Conservation (phyloP, 1,140 invertebrate genomes). For the Schlechtendalia chinensis region DNA sequence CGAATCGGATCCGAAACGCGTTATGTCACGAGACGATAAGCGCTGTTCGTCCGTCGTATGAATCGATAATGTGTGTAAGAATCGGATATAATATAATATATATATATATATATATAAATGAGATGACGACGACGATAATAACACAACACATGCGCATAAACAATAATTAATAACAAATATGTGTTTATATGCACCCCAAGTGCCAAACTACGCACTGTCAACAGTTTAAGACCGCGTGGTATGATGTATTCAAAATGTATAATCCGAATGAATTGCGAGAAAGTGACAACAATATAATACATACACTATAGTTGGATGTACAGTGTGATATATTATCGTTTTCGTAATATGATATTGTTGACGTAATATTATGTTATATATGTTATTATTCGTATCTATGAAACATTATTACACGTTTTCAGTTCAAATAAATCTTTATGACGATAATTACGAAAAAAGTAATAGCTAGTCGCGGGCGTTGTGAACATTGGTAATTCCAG, state of each 20-base stretch:
- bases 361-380: not conserved
- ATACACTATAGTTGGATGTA: not conserved
- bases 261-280: conserved; percentile 4
- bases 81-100: conserved; percentile 4
- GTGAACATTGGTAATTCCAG: too few relatives aligned
- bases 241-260: not conserved
- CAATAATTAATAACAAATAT: not conserved
- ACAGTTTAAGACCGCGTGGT: not conserved
- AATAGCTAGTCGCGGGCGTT: too few relatives aligned
- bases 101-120: too few relatives aligned
- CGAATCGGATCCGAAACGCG: not conserved
- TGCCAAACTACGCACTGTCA: conserved; percentile 29
- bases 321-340: not conserved
- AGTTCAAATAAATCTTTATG: too few relatives aligned
- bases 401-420: too few relatives aligned
- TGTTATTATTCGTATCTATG: not conserved
- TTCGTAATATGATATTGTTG: not conserved
- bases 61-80: conserved; percentile 1
- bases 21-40: conserved; percentile 16
- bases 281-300: conserved; percentile 16
- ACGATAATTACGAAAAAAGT: too few relatives aligned
- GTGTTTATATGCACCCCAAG: not conserved
- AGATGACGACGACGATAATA: not conserved
- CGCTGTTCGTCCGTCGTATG: not conserved
- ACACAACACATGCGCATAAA: not conserved